Base-by-base conservation (phyloP, 2,888 invertebrate species). In the Stramonita haemastoma region DNA sequence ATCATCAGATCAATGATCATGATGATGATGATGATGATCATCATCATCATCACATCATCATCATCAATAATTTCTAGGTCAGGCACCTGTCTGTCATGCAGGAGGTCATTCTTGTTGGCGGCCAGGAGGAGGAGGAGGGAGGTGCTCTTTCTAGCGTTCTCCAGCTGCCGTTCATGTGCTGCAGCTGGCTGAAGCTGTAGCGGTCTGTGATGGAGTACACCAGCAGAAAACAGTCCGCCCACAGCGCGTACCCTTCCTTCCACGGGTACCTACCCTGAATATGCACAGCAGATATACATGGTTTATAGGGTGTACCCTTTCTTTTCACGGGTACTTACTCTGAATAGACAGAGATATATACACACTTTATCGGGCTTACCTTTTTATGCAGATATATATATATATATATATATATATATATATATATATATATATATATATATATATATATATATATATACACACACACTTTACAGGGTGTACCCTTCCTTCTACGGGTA, bases 171-270 rank as follows among this genome's bases (percentile, higher is more conserved):
- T 95, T 94, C 26, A 95, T 91, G 32, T 92, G 90, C 13, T 93
- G 87, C 13, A 94, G 91, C 79, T 94, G 93, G 29, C 94, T 92
- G 89, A 95, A 95, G 88, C 95, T 95, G 60, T 90, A 88, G 83
- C 94, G 89, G 90, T 95, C 95, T 66, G 94, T 95, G 56, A 95
- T 94, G 89, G 94, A 95, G 91, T 95, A 95, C 19, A 95, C 95
- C 86, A 95, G 93, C n/a, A 95, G 90, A 91, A 94, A 95, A 85
- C 95, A 95, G 90, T 95, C 95, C 0, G 93, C 95, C 95, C 95
- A 95, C 86, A 93, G 91, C 0, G 94, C 93, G 90, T 95, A 94
- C 70, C 94, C 94, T 85, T 95, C 95, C 84, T 93, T 93, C 93
- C 94, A 93, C 26, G 91, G 90, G 66, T 92, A 91, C 34, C 89